Conservation (phyloP, 2,113 vertebrate species). For the Thamnophis sirtalis region DNA sequence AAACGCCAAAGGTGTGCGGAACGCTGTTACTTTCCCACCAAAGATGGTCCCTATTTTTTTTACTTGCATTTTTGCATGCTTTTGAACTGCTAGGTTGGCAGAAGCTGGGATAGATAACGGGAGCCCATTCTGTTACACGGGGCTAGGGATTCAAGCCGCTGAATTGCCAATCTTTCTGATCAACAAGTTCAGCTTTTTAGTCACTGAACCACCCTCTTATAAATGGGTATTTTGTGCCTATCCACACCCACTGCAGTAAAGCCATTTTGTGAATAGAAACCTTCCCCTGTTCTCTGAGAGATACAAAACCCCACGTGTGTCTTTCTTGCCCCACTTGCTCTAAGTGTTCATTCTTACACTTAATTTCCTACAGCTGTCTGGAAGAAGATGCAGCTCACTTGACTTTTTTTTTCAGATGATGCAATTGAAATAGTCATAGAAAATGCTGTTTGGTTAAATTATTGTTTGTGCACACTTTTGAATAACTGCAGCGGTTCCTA, state of each 20-base stretch:
- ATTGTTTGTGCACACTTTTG: background rate
- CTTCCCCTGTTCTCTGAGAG: background rate
- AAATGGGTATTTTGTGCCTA: background rate
- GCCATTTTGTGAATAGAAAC: background rate
- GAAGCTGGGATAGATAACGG: too few species aligned
- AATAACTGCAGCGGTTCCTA: background rate
- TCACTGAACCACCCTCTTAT: background rate
- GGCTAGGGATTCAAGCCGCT: too few species aligned
- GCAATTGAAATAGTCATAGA: background rate
- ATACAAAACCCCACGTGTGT: too few species aligned
- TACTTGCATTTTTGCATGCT: too few species aligned
- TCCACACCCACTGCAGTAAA: background rate
- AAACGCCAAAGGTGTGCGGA: too few species aligned
- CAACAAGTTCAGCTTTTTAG: too few species aligned
- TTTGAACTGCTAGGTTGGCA: too few species aligned
- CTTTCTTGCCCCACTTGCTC: background rate
- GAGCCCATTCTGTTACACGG: too few species aligned
- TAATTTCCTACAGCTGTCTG: background rate
- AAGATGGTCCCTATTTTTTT: too few species aligned
- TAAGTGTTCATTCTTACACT: background rate
- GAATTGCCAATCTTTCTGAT: too few species aligned
- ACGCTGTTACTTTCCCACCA: too few species aligned
- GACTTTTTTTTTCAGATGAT: background rate
- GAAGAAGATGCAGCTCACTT: background rate
- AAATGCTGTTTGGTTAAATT: background rate